Evolutionary conservation across 2,888 invertebrate genomes (phyloP).

Genomic region (Sepiola atlantica): DNA sequence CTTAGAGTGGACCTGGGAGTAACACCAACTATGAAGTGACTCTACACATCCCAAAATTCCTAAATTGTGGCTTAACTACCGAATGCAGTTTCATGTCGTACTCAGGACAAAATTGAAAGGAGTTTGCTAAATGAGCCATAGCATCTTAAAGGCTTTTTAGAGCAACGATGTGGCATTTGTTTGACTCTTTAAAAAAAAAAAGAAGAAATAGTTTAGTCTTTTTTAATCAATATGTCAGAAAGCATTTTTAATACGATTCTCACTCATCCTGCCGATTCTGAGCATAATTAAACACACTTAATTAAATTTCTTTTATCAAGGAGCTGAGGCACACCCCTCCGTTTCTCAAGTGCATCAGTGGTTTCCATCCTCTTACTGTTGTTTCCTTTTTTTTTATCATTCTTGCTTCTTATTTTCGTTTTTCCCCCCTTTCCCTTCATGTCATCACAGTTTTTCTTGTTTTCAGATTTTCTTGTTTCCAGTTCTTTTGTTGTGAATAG

Average conservation of each 20-base stretch:
- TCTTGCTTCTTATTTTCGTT: neutral
- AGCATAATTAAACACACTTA: neutral
- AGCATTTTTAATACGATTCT: neutral
- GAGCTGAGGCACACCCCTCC: too few relatives aligned
- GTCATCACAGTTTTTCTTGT: neutral
- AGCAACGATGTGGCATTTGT: neutral
- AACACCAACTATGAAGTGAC: too few relatives aligned
- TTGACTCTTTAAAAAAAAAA: too few relatives aligned
- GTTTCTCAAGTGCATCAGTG: neutral
- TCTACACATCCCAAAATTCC: too few relatives aligned
- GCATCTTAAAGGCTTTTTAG: neutral
- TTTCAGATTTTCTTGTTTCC: too few relatives aligned
- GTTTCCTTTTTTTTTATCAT: neutral
- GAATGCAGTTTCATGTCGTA: too few relatives aligned
- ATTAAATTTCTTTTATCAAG: neutral
- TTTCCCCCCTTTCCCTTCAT: neutral
- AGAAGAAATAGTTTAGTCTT: neutral
- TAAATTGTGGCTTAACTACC: too few relatives aligned
- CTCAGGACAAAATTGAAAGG: too few relatives aligned
- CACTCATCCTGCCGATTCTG: neutral
- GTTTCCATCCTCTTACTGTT: neutral
- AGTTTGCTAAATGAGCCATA: neutral
- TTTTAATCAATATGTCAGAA: neutral
- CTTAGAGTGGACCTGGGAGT: too few relatives aligned
- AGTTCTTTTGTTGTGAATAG: too few relatives aligned